Evolutionary conservation across 1,140 invertebrate genomes (phyloP), one percentile per base, ranked within the genome.

Genomic region (Lucilia sericata): DNA sequence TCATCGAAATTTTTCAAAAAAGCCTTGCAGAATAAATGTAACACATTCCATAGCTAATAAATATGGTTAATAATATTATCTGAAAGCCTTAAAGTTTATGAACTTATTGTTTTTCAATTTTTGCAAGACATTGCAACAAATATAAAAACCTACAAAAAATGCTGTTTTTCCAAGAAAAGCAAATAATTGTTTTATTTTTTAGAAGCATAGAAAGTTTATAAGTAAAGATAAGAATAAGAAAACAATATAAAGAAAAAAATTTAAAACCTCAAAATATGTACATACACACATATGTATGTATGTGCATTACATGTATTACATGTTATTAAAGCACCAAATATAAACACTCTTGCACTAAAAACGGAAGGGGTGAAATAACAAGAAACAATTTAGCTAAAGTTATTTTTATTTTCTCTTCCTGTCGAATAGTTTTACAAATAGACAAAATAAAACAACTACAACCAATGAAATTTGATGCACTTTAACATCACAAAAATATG

Each of bases 371-470:
- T 60, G 55, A n/a, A 70, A 70, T 25, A 70, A 19, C 65, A 70
- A 70, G 65, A 70, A 70, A 70, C 65, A 70, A 70, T 70, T 70
- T 70, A 70, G 65, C 65, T 9, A 70, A 70, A 70, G n/a, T 70
- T 70, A 70, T 70, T 70, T 70, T 70, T 70, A 70, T 70, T 21
- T 70, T 25, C 65, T 21, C 65, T 70, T 70, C 65, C 65, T 70
- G 19, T 10, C 65, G 65, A 60, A 60, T 60, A 42, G 2, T 7
- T 60, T 60, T 60, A 10, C n/a, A 12, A 25, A 70, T 14, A 60
- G 14, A 17, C 13, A 60, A n/a, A 21, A 10, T 7, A 70, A 60
- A 70, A 70, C 5, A 70, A 25, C 65, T 1, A 70, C 21, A 70
- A 21, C n/a, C 25, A 30, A 30, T 3, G 9, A 70, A 70, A 21